Evolutionary conservation across 2,113 vertebrate genomes (phyloP), one percentile per base, ranked within the genome.

Genomic region (Calidris pygmaea): DNA sequence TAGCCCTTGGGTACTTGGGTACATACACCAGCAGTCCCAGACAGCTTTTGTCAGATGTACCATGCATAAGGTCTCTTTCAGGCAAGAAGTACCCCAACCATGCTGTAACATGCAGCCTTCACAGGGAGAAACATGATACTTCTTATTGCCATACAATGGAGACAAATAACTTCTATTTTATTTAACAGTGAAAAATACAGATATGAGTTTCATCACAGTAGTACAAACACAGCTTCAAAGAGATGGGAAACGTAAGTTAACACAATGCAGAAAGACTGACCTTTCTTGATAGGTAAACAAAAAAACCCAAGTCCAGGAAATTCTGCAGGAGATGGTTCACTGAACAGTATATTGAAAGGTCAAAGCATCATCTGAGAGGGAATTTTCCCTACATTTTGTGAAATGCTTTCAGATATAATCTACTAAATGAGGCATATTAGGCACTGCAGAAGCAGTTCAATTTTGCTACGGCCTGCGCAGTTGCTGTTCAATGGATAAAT

Each of bases 21-120:
- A 34, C 0, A 3, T 3, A 35, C 4, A 58, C 14, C 45, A 56
- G 59, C 39, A 77, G 35, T 58, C 15, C 24, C 20, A 10, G 0
- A 34, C 9, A 66, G 35, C 35, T 62, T 62, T 52, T 29, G 8
- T 29, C n/a, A 87, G 41, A 60, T 65, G 13, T 20, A 11, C 47
- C 21, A 7, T 6, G 15, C 9, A 5, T 7, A 47, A 76, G 3
- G 35, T 59, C 32, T 85, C 4, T 32, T 80, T 84, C 41, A 75
- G 73, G 66, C 6, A 55, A 52, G 50, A 76, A 77, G 45, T 14
- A n/a, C 22, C 11, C 6, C 14, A 82, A 12, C 10, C 34, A 32
- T 7, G 17, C 41, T 60, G 34, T 7, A 22, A 65, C 17, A 37
- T 52, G 26, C 14, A 62, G 2, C 19, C 7, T 55, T 60, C 83